Conservation (phyloP, 1,140 invertebrate genomes). For the Dendroctonus ponderosae region DNA sequence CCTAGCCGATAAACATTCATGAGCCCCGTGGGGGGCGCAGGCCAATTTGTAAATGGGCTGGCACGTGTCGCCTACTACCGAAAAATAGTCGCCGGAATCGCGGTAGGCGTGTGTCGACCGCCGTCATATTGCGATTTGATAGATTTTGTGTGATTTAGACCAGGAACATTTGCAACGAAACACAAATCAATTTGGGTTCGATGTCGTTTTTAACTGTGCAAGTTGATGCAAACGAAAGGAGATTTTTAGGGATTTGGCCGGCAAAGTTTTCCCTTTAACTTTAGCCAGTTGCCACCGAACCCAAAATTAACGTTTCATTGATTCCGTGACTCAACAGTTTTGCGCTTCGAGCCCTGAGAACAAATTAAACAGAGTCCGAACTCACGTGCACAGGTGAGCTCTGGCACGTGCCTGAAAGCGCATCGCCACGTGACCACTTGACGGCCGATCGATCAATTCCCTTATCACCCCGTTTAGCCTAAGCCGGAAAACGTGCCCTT, state of each 20-base stretch:
- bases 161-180: neutral
- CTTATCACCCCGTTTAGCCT: too few relatives aligned
- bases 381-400: too few relatives aligned
- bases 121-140: conserved; percentile 5
- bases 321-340: too few relatives aligned
- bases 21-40: conserved; percentile 7
- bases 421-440: neutral
- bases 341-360: neutral
- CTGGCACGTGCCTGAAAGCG: too few relatives aligned
- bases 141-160: conserved; percentile 1
- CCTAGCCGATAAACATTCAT: conserved; percentile 16
- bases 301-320: too few relatives aligned
- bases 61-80: conserved; percentile 3
- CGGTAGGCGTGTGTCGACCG: conserved; percentile 4
- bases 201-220: neutral
- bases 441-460: too few relatives aligned
- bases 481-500: too few relatives aligned
- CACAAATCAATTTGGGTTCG: neutral
- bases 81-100: conserved; percentile 8
- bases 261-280: too few relatives aligned
- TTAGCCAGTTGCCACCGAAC: too few relatives aligned
- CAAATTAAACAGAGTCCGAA: neutral
- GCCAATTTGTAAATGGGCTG: conserved; percentile 5
- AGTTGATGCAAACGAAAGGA: too few relatives aligned
- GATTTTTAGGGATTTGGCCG: too few relatives aligned